Conservation (phyloP, 2,888 invertebrate genomes). For the Rotaria magnacalcarata region DNA sequence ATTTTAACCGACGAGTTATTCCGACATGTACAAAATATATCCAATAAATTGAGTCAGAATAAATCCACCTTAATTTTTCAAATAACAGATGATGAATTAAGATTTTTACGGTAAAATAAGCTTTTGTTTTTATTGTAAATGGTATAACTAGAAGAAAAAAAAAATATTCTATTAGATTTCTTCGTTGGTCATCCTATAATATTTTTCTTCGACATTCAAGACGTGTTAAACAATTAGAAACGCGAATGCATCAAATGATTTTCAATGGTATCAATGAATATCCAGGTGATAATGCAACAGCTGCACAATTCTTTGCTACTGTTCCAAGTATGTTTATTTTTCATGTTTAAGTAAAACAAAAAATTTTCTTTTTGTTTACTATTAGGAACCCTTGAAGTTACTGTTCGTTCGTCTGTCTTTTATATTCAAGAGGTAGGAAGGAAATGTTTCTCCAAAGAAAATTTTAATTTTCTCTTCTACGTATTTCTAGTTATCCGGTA, state of each 20-base stretch:
- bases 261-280: background rate
- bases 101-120: background rate
- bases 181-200: background rate
- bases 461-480: background rate
- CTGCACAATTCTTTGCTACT: background rate
- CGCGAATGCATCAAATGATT: background rate
- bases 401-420: background rate
- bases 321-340: background rate
- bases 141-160: no score
- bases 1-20: background rate
- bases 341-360: background rate
- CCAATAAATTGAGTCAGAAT: background rate
- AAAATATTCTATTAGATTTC: background rate
- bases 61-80: background rate
- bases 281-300: background rate
- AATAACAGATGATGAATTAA: background rate
- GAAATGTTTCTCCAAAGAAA: background rate
- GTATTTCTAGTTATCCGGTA: background rate
- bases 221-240: constrained; percentile 17
- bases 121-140: no score
- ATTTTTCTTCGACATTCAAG: background rate
- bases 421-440: background rate
- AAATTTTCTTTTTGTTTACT: background rate
- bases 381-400: background rate
- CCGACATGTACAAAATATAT: background rate